Percentiles rank a stretch among this genome's conserved stretches.
Conservation (phyloP, 1,140 invertebrate genomes). For the Drosophila bocqueti region DNA sequence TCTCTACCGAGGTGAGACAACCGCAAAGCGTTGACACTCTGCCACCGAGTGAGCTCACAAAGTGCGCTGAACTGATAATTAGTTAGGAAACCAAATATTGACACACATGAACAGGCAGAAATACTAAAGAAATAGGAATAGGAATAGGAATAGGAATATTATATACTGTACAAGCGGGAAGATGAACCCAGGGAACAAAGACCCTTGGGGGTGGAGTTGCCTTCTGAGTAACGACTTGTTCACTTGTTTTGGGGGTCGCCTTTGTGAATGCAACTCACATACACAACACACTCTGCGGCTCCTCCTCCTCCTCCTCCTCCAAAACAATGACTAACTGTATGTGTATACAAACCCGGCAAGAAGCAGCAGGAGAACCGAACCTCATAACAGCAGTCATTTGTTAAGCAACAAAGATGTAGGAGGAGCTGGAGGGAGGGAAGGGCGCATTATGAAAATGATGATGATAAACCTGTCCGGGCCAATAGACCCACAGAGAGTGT, state of each 20-base stretch:
- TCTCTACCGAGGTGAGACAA: slow-evolving; percentile 49
- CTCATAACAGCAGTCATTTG: slow-evolving; percentile 64
- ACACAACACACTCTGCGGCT: neutral
- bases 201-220: neutral
- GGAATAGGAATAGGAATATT: slow-evolving; percentile 29
- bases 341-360: slow-evolving; percentile 27
- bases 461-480: slow-evolving; percentile 74
- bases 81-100: slow-evolving; percentile 81
- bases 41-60: slow-evolving; percentile 19
- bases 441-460: slow-evolving; percentile 52
- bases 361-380: slow-evolving; percentile 40
- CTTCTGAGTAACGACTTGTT: slow-evolving; percentile 32
- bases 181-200: neutral
- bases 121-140: slow-evolving; percentile 15
- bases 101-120: slow-evolving; percentile 67
- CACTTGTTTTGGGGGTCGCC: slow-evolving; percentile 41
- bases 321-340: slow-evolving; percentile 55
- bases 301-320: neutral
- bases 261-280: slow-evolving; percentile 58
- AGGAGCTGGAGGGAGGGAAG: slow-evolving; percentile 17
- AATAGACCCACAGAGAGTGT: slow-evolving; percentile 53
- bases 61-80: slow-evolving; percentile 84
- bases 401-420: slow-evolving; percentile 25
- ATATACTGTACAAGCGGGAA: slow-evolving; percentile 7
- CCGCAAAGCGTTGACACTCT: slow-evolving; percentile 60